Percentiles rank a stretch among this genome's conserved stretches.
phyloP scores from a whole-genome alignment of 2,113 vertebrate genomes.

The Periophthalmus modestus region DNA sequence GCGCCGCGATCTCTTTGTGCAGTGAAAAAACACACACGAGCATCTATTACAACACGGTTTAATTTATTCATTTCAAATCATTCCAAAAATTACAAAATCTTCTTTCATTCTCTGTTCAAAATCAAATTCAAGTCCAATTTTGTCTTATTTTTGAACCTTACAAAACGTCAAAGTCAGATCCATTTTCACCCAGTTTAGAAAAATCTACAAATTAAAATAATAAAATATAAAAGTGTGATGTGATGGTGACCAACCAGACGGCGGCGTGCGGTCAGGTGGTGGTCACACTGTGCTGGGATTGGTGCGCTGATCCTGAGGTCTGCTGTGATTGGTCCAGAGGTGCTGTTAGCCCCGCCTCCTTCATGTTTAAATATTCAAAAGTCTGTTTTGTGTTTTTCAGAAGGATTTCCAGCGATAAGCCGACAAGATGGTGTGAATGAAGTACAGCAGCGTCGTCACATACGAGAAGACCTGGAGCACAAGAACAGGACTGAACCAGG shows the following conservation, averaged over 20 bases:
- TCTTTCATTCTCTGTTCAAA: neutral
- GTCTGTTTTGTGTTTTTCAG: slow-evolving; percentile 32
- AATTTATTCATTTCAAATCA: neutral
- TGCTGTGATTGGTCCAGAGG: slow-evolving; percentile 1
- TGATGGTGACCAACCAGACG: neutral
- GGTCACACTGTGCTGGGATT: too few species aligned
- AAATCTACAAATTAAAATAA: neutral
- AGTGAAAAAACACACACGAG: too few species aligned
- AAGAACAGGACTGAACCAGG: neutral
- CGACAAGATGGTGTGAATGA: slow-evolving; percentile 77
- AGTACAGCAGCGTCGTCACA: slow-evolving; percentile 77
- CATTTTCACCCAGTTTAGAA: neutral
- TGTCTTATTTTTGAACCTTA: neutral
- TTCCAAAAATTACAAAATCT: slow-evolving; percentile 5
- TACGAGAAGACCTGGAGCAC: slow-evolving; percentile 82
- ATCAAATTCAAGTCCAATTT: neutral
- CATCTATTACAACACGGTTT: neutral
- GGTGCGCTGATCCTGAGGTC: neutral
- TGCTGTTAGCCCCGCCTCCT: neutral
- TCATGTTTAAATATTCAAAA: neutral
- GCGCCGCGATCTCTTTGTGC: too few species aligned
- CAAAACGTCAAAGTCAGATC: neutral
- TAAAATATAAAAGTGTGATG: neutral
- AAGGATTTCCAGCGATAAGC: slow-evolving; percentile 76
- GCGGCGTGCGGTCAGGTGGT: too few species aligned